Conservation (phyloP, 2,113 vertebrate genomes). For the Beaufortia kweichowensis region DNA sequence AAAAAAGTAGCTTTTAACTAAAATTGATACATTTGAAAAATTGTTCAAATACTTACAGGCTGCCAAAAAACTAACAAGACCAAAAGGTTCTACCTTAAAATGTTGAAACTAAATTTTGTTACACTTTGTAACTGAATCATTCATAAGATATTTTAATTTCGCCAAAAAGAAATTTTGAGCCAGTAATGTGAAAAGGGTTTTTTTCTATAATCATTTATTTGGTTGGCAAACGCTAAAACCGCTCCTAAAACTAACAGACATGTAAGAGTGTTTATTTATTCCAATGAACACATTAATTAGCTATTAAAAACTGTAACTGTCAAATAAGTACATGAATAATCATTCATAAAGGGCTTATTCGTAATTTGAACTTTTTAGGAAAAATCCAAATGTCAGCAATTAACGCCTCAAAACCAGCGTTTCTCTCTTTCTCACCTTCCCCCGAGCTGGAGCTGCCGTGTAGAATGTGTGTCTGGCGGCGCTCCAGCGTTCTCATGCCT, state of each 20-base stretch:
- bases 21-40: too few species aligned
- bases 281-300: slow-evolving; percentile 8
- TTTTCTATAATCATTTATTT: neutral
- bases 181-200: neutral
- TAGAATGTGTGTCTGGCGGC: slow-evolving; percentile 66
- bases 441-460: slow-evolving; percentile 2
- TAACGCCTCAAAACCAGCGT: slow-evolving; percentile 39
- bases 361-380: slow-evolving; percentile 18
- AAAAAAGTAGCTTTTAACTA: too few species aligned
- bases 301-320: neutral
- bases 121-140: neutral
- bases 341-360: slow-evolving; percentile 34
- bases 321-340: slow-evolving; percentile 18
- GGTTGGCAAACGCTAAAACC: neutral
- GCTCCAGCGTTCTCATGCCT: slow-evolving; percentile 66
- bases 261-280: slow-evolving; percentile 19
- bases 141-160: neutral
- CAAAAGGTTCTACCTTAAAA: too few species aligned
- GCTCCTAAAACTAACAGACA: slow-evolving; percentile 2
- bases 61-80: too few species aligned
- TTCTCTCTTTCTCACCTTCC: slow-evolving; percentile 46
- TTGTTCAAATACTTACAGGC: too few species aligned
- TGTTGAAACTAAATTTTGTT: neutral
- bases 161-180: neutral
- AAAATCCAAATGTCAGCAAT: slow-evolving; percentile 48